phyloP scores from a whole-genome alignment of 2,113 vertebrate genomes.

The Coregonus clupeaformis region DNA sequence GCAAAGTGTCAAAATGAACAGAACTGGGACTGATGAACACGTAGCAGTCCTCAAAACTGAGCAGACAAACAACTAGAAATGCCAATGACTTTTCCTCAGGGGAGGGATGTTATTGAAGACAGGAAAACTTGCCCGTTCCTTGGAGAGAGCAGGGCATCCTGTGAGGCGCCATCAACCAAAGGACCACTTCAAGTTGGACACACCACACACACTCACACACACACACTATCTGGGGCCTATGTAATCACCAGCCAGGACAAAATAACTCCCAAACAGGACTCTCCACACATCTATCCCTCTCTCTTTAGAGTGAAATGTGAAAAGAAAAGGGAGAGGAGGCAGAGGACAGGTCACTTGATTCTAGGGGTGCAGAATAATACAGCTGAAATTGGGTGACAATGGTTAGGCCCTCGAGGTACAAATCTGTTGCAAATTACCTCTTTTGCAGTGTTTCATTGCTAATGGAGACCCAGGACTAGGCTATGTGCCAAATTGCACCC shows the following conservation, averaged over 20 bases:
- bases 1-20: constrained; percentile 9
- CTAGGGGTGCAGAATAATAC: constrained; percentile 44
- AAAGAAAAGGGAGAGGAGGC: constrained; percentile 25
- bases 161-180: constrained; percentile 49
- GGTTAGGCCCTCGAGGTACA: constrained; percentile 43
- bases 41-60: constrained; percentile 23
- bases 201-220: constrained; percentile 25
- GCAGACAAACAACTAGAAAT: constrained; percentile 53
- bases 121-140: constrained; percentile 12
- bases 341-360: constrained; percentile 41
- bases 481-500: too few species aligned
- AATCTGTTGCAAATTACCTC: constrained; percentile 54
- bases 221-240: constrained; percentile 21
- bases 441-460: constrained; percentile 47
- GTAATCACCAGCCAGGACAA: constrained; percentile 43
- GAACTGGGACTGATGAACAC: constrained; percentile 14
- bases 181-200: constrained; percentile 50
- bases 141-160: constrained; percentile 36
- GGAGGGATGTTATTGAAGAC: not conserved
- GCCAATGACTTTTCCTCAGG: constrained; percentile 39
- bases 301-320: too few species aligned
- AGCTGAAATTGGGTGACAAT: constrained; percentile 51
- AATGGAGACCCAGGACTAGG: constrained; percentile 17
- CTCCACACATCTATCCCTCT: constrained; percentile 39
- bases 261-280: constrained; percentile 32